Evolutionary conservation across 2,888 invertebrate species (phyloP), one percentile per base, ranked within the genome.

Genomic region (Automeris io): DNA sequence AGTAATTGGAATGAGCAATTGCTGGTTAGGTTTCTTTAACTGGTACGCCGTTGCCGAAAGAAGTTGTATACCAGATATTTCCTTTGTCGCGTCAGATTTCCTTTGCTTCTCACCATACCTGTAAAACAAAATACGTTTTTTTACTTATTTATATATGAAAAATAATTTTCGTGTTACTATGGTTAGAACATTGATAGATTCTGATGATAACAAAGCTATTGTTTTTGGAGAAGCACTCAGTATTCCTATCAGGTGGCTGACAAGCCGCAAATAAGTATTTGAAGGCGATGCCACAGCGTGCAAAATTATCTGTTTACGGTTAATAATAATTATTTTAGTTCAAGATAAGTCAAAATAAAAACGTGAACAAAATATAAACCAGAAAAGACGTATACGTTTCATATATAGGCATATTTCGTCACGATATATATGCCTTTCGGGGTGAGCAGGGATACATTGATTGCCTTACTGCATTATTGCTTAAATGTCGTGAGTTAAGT

Each of bases 1-100:
- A 0, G 98, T 99, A 46, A 99, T 92, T 1, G 98, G 98, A 47
- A 98, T 96, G 22, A 99, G 90, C 4, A 98, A 88, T 60, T 97
- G 93, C 66, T 98, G 97, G 67, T 96, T 94, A 0, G 94, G 95
- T 70, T 97, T 94, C 76, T 93, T 94, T 63, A 97, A 87, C 68
- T 98, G 98, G 68, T 93, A 93, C 43, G 95, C 93, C 1, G 98
- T 98, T 9, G 96, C 96, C 5, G 95, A 92, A 5, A 96, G 80
- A 37, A 96, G 87, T 70, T 95, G 93, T 54, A 95, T 91, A 6
- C 94, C 95, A 2, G 91, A 90, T 32, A 95, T 64, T 61, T 94
- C 94, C 42, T 89, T 89, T 0, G 90, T 88, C n/a, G 92, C 91
- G 53, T 95, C 94, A 33, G 90, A 82, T 44, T 91, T 88, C 51